Conservation (phyloP, 2,888 invertebrate genomes). For the Mayetiola destructor region DNA sequence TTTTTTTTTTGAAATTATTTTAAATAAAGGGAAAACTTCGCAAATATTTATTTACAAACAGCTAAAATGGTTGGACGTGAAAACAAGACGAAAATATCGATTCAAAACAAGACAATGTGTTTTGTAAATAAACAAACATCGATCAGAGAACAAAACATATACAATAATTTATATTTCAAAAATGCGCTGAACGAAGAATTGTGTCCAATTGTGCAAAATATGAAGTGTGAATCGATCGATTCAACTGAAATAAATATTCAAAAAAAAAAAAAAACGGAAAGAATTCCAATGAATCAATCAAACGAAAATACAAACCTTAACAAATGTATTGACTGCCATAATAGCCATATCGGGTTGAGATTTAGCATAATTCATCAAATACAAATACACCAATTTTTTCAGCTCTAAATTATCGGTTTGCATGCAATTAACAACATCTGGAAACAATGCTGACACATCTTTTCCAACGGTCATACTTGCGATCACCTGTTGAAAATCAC, state of each 20-base stretch:
- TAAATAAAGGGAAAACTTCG: no score
- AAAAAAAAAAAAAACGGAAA: background rate
- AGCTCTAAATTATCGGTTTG: slow-evolving; percentile 98
- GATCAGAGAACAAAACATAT: no score
- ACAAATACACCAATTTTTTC: slow-evolving; percentile 95
- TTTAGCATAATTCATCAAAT: slow-evolving; percentile 99
- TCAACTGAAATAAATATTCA: background rate
- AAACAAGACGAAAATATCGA: no score
- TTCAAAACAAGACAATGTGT: no score
- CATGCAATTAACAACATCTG: slow-evolving; percentile 99
- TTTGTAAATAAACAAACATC: no score
- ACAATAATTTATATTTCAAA: no score
- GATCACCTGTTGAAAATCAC: slow-evolving; percentile 66
- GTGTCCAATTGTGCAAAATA: no score
- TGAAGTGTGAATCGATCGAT: no score
- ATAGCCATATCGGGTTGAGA: slow-evolving; percentile 99
- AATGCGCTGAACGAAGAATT: no score
- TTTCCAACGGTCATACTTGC: slow-evolving; percentile 99
- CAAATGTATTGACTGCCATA: slow-evolving; percentile 99
- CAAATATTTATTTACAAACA: no score
- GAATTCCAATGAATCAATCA: background rate
- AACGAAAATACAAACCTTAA: slow-evolving; percentile 57
- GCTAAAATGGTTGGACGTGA: no score
- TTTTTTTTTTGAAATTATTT: no score
- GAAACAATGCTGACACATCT: slow-evolving; percentile 96